Evolutionary conservation across 2,888 invertebrate species (phyloP).

Genomic region (Tanaodytes sp.): DNA sequence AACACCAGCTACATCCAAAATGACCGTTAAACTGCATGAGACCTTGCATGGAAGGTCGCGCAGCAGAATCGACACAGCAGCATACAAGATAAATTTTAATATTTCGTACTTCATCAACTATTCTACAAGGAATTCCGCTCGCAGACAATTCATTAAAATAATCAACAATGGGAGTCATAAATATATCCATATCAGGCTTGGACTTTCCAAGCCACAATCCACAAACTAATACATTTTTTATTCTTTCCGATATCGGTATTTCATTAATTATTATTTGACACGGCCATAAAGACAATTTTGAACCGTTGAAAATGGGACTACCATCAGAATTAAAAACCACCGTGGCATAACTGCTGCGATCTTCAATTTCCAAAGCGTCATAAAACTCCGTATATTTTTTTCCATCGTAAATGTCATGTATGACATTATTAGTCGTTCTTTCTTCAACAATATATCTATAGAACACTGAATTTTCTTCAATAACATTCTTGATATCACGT

Average conservation of each 20-base stretch:
- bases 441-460: slow-evolving; percentile 6
- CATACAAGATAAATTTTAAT: slow-evolving; percentile 27
- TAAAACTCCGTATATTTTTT: slow-evolving; percentile 24
- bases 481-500: slow-evolving; percentile 2
- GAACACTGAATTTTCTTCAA: slow-evolving; percentile 1
- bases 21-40: slow-evolving; percentile 25
- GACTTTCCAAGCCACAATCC: slow-evolving; percentile 24
- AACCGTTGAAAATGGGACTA: slow-evolving; percentile 36
- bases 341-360: slow-evolving; percentile 23
- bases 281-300: slow-evolving; percentile 13
- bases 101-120: slow-evolving; percentile 5
- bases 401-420: slow-evolving; percentile 15
- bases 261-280: slow-evolving; percentile 6
- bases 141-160: slow-evolving; percentile 30
- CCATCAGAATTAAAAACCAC: slow-evolving; percentile 41
- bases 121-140: slow-evolving; percentile 31
- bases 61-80: slow-evolving; percentile 37
- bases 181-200: slow-evolving; percentile 16
- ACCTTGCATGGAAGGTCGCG: slow-evolving; percentile 26
- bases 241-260: slow-evolving; percentile 17
- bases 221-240: slow-evolving; percentile 28
- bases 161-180: slow-evolving; percentile 24
- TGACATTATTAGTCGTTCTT: background rate
- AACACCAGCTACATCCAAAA: slow-evolving; percentile 51
- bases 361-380: slow-evolving; percentile 15